These are phyloP conservation scores for Galerucella pusilla DNA, from an alignment of 2,888 invertebrate genomes.

Conservation along the genomic window DNA sequence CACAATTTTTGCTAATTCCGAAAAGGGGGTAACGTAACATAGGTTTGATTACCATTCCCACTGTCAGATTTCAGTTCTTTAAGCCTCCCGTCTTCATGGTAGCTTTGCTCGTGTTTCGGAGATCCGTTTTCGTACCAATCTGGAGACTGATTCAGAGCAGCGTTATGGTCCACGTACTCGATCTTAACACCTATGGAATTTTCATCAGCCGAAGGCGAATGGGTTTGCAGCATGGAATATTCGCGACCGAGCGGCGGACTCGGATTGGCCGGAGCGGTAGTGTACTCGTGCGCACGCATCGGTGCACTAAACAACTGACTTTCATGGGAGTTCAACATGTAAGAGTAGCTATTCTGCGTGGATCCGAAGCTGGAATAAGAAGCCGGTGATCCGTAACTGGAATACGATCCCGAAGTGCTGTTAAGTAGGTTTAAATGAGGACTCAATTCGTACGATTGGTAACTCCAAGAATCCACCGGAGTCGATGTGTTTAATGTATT, in stretches of 20 bases:
- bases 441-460: slow-evolving; percentile 79
- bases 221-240: slow-evolving; percentile 74
- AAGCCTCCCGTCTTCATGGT: slow-evolving; percentile 63
- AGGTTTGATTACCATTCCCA: slow-evolving; percentile 68
- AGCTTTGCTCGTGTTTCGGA: slow-evolving; percentile 70
- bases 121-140: slow-evolving; percentile 73
- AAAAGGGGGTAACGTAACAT: slow-evolving; percentile 82
- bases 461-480: slow-evolving; percentile 82
- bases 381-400: slow-evolving; percentile 71
- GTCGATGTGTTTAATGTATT: slow-evolving; percentile 59
- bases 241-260: slow-evolving; percentile 75
- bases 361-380: slow-evolving; percentile 75
- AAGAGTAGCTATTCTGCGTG: slow-evolving; percentile 70
- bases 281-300: slow-evolving; percentile 70
- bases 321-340: slow-evolving; percentile 79
- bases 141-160: slow-evolving; percentile 62
- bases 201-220: slow-evolving; percentile 68
- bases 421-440: slow-evolving; percentile 81
- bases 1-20: slow-evolving; percentile 69
- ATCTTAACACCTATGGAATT: slow-evolving; percentile 64
- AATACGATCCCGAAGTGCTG: slow-evolving; percentile 73
- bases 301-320: slow-evolving; percentile 74
- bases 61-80: slow-evolving; percentile 62
- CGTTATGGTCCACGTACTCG: slow-evolving; percentile 64
- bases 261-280: slow-evolving; percentile 68